Evolutionary conservation across 2,797 vertebrate genomes (phyloP), one percentile per base, ranked within the genome.

Genomic region (Enteromius afrohamiltoni): DNA sequence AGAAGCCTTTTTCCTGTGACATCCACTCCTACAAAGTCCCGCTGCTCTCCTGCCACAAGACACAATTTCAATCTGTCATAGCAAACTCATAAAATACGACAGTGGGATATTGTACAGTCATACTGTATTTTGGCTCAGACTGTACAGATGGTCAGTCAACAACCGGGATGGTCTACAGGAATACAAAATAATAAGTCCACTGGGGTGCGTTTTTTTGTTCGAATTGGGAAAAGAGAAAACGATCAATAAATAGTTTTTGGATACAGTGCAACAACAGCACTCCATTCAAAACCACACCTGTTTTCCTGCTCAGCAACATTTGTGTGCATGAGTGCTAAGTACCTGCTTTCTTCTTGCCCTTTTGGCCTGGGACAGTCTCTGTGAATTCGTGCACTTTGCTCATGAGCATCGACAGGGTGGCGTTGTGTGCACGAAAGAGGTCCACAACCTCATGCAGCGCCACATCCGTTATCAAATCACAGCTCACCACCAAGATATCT

Each of bases 1-100:
- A 99, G 96, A 85, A 99, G 95, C 87, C 97, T 95, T 90, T 96
- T 97, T 84, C 96, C 96, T 5, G 96, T 96, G 87, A 94, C 93
- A 88, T 99, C 98, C 89, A 99, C 96, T 73, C 98, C 98, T 84
- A 99, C 95, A 92, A 99, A 99, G 93, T 99, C 98, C 8, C 97
- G 96, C 88, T 99, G 98, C 90, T 99, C 98, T 91, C 95, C 98
- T 99, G 93, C n/a, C 31, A 79, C 19, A 64, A 19, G 42, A 11
- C 47, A 79, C 51, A 80, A 76, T 70, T 78, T 23, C 45, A 73
- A 49, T 70, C 10, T 1, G 73, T 71, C 71, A 78, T 6, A 62
- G 62, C 2, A 3, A 67, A 49, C 60, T 45, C 37, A 5, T 68
- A 69, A 80, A 68, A 83, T 55, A 62, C 16, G 13, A 71, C 55